A percentile compares a stretch with the other conserved stretches of the same genome.
These are phyloP conservation scores for Nyleta sp. DNA, from an alignment of 2,888 invertebrate species.

Conservation along the genomic window DNA sequence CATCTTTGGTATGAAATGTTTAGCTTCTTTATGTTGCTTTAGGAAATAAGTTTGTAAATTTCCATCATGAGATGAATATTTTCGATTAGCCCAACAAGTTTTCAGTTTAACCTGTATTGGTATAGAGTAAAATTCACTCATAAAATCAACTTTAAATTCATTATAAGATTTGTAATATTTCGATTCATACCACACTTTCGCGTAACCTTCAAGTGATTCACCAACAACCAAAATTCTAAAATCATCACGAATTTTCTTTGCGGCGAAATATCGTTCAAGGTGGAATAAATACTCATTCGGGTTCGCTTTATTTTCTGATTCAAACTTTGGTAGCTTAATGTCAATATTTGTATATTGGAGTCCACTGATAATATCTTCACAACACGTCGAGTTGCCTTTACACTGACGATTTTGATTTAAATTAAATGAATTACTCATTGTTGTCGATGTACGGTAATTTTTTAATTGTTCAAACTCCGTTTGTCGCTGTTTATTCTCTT, in stretches of 20 bases:
- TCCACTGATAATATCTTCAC: neutral
- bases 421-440: no score
- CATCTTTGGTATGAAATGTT: slow-evolving; percentile 33
- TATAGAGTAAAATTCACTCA: no score
- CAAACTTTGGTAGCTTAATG: neutral
- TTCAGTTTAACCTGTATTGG: neutral
- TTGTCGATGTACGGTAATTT: no score
- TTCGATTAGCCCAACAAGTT: neutral
- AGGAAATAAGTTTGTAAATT: neutral
- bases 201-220: neutral
- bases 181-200: neutral
- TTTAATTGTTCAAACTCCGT: neutral
- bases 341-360: neutral
- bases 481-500: neutral
- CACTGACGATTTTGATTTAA: no score
- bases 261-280: neutral
- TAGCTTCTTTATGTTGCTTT: slow-evolving; percentile 22
- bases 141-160: no score
- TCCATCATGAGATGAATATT: neutral
- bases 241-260: neutral
- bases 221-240: neutral
- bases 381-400: neutral
- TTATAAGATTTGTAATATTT: neutral
- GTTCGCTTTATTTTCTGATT: neutral
- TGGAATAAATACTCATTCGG: neutral